phyloP scores from a whole-genome alignment of 53 echinoderm and acorn worm genomes.

The Holothuria scabra region DNA sequence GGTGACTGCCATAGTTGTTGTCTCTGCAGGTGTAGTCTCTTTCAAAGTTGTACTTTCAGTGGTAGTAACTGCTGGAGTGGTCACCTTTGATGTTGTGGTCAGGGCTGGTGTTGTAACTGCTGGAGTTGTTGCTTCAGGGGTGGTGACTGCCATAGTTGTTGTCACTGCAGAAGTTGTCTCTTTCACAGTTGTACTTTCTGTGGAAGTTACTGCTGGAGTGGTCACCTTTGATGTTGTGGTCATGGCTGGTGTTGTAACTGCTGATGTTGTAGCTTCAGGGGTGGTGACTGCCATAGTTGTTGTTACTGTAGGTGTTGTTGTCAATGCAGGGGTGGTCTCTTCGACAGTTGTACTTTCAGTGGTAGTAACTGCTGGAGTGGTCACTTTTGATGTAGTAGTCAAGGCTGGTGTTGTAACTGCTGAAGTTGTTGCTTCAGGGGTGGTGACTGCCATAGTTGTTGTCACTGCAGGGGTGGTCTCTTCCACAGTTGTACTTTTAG shows the following conservation, averaged over 20 bases:
- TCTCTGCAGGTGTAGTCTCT: not conserved
- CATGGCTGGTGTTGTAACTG: conserved; percentile 25
- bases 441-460: not conserved
- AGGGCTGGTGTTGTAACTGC: not conserved
- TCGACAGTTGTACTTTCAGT: no score
- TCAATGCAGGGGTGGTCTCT: not conserved
- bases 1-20: conserved; percentile 28
- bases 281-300: not conserved
- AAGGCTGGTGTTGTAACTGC: conserved; percentile 2
- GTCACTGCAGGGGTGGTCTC: conserved; percentile 30
- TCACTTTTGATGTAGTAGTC: conserved; percentile 4
- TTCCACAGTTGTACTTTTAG: conserved; percentile 26
- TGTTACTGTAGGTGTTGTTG: no score
- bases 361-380: not conserved
- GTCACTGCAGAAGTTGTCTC: conserved; percentile 30
- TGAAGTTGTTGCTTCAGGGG: conserved; percentile 9
- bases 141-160: conserved; percentile 29
- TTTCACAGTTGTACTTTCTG: not conserved
- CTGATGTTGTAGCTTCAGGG: not conserved
- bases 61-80: no score
- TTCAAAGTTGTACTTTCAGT: no score
- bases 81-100: no score
- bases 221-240: conserved; percentile 46
- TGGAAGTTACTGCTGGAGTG: conserved; percentile 7
- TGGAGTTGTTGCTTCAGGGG: conserved; percentile 5